These are phyloP conservation scores for Bellardia pandia DNA, from an alignment of 2,888 invertebrate genomes.

Conservation along the genomic window DNA sequence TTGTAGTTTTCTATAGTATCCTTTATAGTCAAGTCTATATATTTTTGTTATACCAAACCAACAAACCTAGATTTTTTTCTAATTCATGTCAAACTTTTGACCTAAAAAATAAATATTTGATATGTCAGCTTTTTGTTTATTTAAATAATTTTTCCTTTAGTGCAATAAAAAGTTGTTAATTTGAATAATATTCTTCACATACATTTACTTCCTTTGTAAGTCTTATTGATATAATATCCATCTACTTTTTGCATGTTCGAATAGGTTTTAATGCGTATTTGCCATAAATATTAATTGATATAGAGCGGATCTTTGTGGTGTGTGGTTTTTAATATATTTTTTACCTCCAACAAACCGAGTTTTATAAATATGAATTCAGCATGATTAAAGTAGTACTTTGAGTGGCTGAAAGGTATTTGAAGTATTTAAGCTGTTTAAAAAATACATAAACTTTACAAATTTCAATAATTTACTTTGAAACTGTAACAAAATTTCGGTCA, in stretches of 20 bases:
- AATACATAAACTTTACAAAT: no score
- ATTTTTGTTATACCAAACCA: no score
- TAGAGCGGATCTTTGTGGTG: slow-evolving; percentile 22
- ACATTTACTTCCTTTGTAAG: not conserved
- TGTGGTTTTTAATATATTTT: slow-evolving; percentile 14
- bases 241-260: not conserved
- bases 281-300: slow-evolving; percentile 51
- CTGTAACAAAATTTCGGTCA: no score
- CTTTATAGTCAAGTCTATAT: no score
- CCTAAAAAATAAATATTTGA: no score
- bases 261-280: slow-evolving; percentile 8
- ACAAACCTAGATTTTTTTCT: no score
- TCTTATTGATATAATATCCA: not conserved
- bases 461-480: no score
- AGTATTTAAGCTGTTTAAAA: no score
- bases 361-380: not conserved
- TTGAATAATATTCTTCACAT: not conserved
- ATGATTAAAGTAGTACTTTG: not conserved
- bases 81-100: no score
- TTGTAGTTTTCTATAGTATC: no score
- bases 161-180: not conserved
- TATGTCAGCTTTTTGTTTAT: not conserved
- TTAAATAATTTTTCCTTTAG: not conserved
- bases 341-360: not conserved
- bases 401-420: no score